Percentiles rank a stretch among this genome's conserved stretches.
Conservation (phyloP, 2,797 vertebrate genomes). For the Trichosurus vulpecula region DNA sequence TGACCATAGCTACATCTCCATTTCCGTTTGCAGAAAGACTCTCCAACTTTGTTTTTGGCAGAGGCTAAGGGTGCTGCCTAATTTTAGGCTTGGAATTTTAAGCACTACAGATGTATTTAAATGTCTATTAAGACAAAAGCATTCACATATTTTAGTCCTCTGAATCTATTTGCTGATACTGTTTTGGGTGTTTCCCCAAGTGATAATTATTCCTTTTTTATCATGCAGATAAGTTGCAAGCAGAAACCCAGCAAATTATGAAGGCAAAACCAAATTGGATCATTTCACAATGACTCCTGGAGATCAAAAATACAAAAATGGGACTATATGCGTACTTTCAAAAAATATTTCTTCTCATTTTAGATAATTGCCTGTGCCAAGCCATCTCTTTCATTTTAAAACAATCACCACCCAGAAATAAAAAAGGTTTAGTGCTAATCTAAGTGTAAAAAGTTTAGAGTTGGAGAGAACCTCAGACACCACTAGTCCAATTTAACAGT, state of each 20-base stretch:
- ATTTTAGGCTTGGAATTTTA: conserved; percentile 14
- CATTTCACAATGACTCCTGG: not conserved
- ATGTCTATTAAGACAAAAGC: not conserved
- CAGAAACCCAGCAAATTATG: conserved; percentile 9
- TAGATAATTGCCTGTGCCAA: not conserved
- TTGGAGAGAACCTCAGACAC: not conserved
- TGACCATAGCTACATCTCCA: not conserved
- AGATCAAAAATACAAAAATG: not conserved
- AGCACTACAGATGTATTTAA: not conserved
- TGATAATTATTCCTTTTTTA: conserved; percentile 7
- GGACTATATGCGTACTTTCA: not conserved
- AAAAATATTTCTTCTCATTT: not conserved
- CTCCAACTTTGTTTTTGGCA: not conserved
- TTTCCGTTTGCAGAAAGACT: not conserved
- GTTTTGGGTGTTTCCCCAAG: not conserved
- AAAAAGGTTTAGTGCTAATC: not conserved
- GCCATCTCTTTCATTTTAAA: not conserved
- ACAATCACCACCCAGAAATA: not conserved
- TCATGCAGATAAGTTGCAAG: conserved; percentile 32
- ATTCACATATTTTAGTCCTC: conserved; percentile 3
- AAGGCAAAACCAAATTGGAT: conserved; percentile 29
- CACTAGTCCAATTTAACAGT: not conserved
- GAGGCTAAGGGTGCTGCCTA: not conserved
- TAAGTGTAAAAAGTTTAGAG: not conserved
- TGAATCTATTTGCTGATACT: not conserved